Base-by-base conservation (phyloP, 2,888 invertebrate genomes). In the Malachius bipustulatus region DNA sequence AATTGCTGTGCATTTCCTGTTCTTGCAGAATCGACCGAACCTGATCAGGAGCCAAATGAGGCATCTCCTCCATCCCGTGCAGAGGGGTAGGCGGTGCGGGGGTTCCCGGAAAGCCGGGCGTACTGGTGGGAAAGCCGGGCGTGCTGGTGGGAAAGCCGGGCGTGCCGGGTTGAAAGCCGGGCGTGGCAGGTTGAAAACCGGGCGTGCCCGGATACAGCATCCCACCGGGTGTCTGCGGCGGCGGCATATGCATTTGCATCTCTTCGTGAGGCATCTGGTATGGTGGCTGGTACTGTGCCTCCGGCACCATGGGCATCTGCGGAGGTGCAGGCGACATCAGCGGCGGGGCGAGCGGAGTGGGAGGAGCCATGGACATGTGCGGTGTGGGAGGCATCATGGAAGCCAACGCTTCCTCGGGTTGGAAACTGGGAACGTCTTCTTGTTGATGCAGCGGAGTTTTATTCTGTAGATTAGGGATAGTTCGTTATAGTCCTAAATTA, bases 1-100 rank as follows among this genome's bases (percentile, higher is more conserved):
- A 45, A 35, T 46, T 49, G 15, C 48, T 45, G 45, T 55, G 45
- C 35, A 52, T 45, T 44, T 64, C 62, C 35, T 59, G 60, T 34
- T 61, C 62, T 45, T 62, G 59, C 4, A 62, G 46, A 32, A 63
- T 53, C 4, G 59, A 58, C 41, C 52, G 57, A 9, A 64, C 60
- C 59, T 74, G 75, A 53, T 76, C 77, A 2, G 69, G 67, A 31
- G 70, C 71, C 50, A 78, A 58, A 54, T 77, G 76, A 38, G 79
- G 78, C 60, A 71, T 68, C 48, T 73, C 72, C 35, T 64, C 64
- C 34, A 64, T 57, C 38, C 57, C 55, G 54, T 59, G 58, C 48
- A 66, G 44, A 39, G 64, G 59, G 26, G 61, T 59, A 3, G 59
- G 52, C 1, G 58, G 57, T 11, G 50, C 59, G 1, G 62, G 60